Base-by-base conservation (phyloP, 2,113 vertebrate genomes). In the Monopterus albus region DNA sequence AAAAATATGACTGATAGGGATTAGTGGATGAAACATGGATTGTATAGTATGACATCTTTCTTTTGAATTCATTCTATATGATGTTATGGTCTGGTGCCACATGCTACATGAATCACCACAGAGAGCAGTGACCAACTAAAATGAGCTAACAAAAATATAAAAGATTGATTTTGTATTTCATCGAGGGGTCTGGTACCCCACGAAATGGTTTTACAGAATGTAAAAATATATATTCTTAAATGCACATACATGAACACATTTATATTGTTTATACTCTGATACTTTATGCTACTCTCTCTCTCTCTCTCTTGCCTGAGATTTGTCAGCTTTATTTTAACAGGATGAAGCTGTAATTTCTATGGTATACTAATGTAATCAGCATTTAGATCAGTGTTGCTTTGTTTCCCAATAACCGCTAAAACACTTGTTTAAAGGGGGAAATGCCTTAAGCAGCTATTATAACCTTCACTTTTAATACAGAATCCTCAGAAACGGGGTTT, bases 131-230 rank as follows among this genome's bases (percentile, higher is more conserved):
- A 6, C 13, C 17, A 36, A 28, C 7, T 17, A 13, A 38, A 45
- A 45, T 13, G 20, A 36, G 31, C 26, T 4, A 38, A 21, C n/a
- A 18, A 18, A 52, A 13, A 65, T 8, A 31, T 17, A 2, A 60
- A 26, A 51, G 49, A 64, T 17, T 35, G 14, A 38, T 46, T 59
- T 43, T 70, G 11, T 11, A 9, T 7, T 7, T 20, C 8, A 35
- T 1, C 7, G 17, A 36, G 57, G 81, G 76, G 79, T 86, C 87
- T 62, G 83, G 87, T 75, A 85, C 75, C 64, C 62, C 55, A 20
- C 5, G 29, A 14, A 66, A n/a, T 39, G 57, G 2, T 68, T 62
- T 70, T 43, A 58, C 35, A 63, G 7, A 45, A 72, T 68, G 61
- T 71, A 60, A 58, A 73, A 62, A 31, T 14, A 51, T 38, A 51